Conservation (phyloP, 2,888 invertebrate genomes). For the Mimas tiliae region DNA sequence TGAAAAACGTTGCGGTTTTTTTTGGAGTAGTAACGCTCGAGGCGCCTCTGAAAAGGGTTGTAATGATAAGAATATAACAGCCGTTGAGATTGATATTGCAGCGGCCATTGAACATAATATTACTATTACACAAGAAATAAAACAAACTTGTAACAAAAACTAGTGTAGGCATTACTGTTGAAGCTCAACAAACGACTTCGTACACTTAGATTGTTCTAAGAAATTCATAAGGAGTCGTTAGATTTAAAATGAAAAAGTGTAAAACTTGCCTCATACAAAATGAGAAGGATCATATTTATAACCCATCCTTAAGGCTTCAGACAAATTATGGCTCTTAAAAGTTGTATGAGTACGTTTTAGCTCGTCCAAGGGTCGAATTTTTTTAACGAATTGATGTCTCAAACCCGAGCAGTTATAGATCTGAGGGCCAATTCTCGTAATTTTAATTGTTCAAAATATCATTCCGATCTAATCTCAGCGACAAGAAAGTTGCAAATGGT, state of each 20-base stretch:
- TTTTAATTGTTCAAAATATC: too few species aligned
- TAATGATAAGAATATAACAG: constrained; percentile 39
- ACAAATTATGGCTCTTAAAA: constrained; percentile 41
- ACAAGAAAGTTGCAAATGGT: too few species aligned
- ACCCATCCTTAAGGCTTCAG: constrained; percentile 27
- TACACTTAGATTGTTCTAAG: not conserved
- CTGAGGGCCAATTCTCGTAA: too few species aligned
- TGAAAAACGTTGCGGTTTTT: constrained; percentile 56
- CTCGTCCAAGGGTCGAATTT: constrained; percentile 47
- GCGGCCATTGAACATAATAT: constrained; percentile 6
- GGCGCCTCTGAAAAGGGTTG: constrained; percentile 39
- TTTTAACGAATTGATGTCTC: constrained; percentile 47
- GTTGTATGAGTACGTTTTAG: constrained; percentile 42
- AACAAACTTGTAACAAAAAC: too few species aligned
- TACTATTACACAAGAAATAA: not conserved
- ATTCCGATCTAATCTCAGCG: too few species aligned
- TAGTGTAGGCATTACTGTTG: too few species aligned
- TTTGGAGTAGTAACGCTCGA: constrained; percentile 41
- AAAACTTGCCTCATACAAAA: constrained; percentile 17
- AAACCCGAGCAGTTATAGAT: constrained; percentile 42
- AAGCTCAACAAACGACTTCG: not conserved
- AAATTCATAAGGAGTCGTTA: constrained; percentile 6
- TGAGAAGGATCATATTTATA: constrained; percentile 2
- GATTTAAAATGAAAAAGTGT: constrained; percentile 15
- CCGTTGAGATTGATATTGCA: constrained; percentile 32